A percentile compares a stretch with the other conserved stretches of the same genome.
These are phyloP conservation scores for Protodeltote pygarga DNA, from an alignment of 2,888 invertebrate species.

Conservation along the genomic window DNA sequence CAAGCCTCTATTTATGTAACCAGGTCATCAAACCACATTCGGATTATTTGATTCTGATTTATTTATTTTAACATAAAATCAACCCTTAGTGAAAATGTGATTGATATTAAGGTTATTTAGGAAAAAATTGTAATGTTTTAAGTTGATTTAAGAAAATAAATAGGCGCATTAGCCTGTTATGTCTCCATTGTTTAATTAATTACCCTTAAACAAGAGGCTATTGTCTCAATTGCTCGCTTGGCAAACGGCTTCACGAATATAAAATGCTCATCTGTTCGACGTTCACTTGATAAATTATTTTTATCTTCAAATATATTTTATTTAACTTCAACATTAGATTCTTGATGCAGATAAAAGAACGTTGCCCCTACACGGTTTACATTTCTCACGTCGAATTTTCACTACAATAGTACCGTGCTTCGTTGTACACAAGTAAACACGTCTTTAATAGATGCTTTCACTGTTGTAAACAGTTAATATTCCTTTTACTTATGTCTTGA, in stretches of 20 bases:
- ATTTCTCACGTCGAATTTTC: conserved; percentile 64
- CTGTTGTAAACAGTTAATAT: conserved; percentile 43
- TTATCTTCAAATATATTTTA: conserved; percentile 31
- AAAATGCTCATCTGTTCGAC: conserved; percentile 21
- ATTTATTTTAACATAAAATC: too few relatives aligned
- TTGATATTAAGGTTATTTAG: too few relatives aligned
- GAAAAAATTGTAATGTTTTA: too few relatives aligned
- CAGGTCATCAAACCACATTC: conserved; percentile 17
- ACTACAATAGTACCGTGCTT: conserved; percentile 56
- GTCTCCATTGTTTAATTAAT: too few relatives aligned
- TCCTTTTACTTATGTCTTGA: conserved; percentile 31
- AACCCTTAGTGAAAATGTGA: too few relatives aligned
- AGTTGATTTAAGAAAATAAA: too few relatives aligned
- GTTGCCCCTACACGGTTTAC: conserved; percentile 51
- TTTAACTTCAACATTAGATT: conserved; percentile 40
- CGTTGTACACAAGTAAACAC: conserved; percentile 44
- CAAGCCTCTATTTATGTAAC: conserved; percentile 5
- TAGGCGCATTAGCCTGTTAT: too few relatives aligned
- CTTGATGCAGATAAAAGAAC: conserved; percentile 57
- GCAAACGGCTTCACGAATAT: conserved; percentile 30
- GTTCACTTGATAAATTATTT: conserved; percentile 6
- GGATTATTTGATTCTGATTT: conserved; percentile 3
- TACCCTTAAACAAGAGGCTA: too few relatives aligned
- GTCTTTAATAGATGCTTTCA: conserved; percentile 37
- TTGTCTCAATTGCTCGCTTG: too few relatives aligned